Evolutionary conservation across 2,888 invertebrate species (phyloP).

Genomic region (Mellilla xanthometata): DNA sequence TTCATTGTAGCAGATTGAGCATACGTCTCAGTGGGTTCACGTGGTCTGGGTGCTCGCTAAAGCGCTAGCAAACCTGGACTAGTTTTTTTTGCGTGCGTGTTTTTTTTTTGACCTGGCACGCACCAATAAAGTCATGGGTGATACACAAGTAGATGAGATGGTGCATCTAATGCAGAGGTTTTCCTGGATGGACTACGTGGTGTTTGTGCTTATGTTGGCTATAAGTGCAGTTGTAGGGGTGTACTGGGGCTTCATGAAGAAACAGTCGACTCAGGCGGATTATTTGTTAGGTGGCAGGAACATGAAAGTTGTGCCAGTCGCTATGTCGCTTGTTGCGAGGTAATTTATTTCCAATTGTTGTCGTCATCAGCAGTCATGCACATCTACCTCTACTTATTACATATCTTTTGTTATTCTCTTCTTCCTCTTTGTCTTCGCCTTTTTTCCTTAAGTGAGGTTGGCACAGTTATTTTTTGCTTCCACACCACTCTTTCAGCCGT

Average conservation of each 20-base stretch:
- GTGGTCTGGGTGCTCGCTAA: constrained; percentile 49
- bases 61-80: constrained; percentile 7
- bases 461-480: too few relatives aligned
- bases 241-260: constrained; percentile 90
- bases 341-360: constrained; percentile 44
- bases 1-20: constrained; percentile 78
- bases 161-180: constrained; percentile 84
- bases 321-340: constrained; percentile 94
- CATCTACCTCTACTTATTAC: too few relatives aligned
- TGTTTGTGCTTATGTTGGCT: constrained; percentile 89
- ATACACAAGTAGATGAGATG: constrained; percentile 70
- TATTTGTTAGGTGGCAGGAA: constrained; percentile 92
- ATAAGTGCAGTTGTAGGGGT: constrained; percentile 90
- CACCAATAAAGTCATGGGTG: constrained; percentile 42
- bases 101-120: not conserved
- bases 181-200: constrained; percentile 88
- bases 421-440: too few relatives aligned
- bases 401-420: too few relatives aligned
- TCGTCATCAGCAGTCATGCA: too few relatives aligned
- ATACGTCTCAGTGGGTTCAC: constrained; percentile 49
- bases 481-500: too few relatives aligned
- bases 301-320: constrained; percentile 91
- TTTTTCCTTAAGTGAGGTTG: too few relatives aligned
- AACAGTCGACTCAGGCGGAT: constrained; percentile 84
- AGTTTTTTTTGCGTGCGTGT: not conserved